Base-by-base conservation (phyloP, 2,888 invertebrate genomes). In the Chloromyia formosa region DNA sequence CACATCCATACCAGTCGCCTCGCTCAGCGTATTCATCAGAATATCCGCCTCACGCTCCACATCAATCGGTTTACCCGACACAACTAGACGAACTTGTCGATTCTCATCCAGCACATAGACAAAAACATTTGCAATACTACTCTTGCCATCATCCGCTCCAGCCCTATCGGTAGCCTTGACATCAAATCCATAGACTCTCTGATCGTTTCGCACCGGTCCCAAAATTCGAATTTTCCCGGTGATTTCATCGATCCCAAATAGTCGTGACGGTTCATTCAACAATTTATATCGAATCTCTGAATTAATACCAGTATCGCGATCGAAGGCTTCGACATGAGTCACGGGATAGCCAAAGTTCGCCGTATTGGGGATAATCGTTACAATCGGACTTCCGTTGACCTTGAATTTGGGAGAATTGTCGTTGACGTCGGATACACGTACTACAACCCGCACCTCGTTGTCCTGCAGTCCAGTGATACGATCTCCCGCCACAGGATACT, bases 341-440 rank as follows among this genome's bases (percentile, higher is more conserved):
- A 95, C 91, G 82, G 93, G 92, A 82, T 93, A 92, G 0, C 94
- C 95, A 82, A 94, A 95, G 76, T 90, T 90, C 7, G 94, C 94
- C 35, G 92, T 91, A 0, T 93, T 90, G 0, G 94, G 93, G 77
- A 95, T 91, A 0, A 94, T 94, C 0, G 94, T 93, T 0, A 95
- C 90, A 78, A 94, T 89, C 0, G 95, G 94, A 42, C 92, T 87
- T 1, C 94, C 94, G 74, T 89, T 90, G 54, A 90, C 90, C 1
- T 88, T 88, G 82, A 95, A 95, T 80, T 88, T 90, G 0, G 95
- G 95, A 1, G 91, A 86, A 82, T 95, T 94, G 81, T 95, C 95
- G 81, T 95, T 95, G 0, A 92, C 90, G 83, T 95, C 95, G 62
- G 89, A 89, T 74, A 95, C 90, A 79, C 90, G 88, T 0, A 95